phyloP scores from a whole-genome alignment of 2,888 invertebrate species.

The Lampropteryx suffumata region DNA sequence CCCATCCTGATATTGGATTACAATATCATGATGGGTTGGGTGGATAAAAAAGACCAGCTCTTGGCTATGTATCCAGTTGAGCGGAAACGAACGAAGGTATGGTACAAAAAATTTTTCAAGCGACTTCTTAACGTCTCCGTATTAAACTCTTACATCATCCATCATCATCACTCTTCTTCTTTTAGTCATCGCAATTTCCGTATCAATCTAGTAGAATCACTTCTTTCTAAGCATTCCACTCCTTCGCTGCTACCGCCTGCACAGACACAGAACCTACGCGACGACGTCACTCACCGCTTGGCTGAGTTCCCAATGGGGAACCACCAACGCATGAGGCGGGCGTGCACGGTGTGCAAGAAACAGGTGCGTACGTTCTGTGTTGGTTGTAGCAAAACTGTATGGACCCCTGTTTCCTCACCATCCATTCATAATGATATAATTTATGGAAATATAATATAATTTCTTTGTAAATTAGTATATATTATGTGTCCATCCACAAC shows the following conservation, averaged over 20 bases:
- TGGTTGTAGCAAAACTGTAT: too few relatives aligned
- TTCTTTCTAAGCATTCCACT: constrained; percentile 1
- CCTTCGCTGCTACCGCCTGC: neutral
- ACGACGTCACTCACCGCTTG: neutral
- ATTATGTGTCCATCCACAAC: too few relatives aligned
- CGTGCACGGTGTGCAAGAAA: too few relatives aligned
- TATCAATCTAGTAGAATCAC: neutral
- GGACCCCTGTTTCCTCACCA: too few relatives aligned
- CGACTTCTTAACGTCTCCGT: neutral
- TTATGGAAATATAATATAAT: too few relatives aligned
- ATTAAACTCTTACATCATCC: neutral
- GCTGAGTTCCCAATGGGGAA: neutral
- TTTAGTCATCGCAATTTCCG: constrained; percentile 2
- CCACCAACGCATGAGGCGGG: too few relatives aligned
- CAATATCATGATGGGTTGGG: too few relatives aligned
- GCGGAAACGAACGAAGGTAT: neutral
- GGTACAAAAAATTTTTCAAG: neutral
- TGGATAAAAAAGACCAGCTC: too few relatives aligned
- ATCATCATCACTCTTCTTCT: constrained; percentile 3
- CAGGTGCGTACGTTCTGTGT: too few relatives aligned
- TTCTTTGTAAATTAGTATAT: too few relatives aligned
- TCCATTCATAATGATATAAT: too few relatives aligned
- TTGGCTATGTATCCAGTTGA: neutral
- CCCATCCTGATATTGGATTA: too few relatives aligned
- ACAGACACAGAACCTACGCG: neutral